Conservation (phyloP, 2,888 invertebrate species). For the Drosophila ochracea region DNA sequence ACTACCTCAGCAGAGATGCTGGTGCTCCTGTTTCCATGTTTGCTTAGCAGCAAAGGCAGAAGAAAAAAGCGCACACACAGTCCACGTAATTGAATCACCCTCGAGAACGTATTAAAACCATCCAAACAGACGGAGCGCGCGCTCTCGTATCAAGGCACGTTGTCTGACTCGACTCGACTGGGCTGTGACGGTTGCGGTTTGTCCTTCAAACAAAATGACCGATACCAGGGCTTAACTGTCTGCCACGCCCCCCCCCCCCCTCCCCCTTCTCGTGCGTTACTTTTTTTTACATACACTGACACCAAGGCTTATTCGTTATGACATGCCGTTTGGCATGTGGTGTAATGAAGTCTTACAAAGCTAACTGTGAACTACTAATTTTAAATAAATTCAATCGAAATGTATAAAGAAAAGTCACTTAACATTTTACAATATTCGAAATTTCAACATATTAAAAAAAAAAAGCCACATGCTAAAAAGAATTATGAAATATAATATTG, state of each 20-base stretch:
- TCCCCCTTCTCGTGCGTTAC: constrained; percentile 1
- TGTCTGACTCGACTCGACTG: constrained; percentile 58
- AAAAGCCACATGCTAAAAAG: neutral
- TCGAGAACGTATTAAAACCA: constrained; percentile 78
- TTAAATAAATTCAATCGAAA: too few species aligned
- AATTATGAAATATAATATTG: neutral
- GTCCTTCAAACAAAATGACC: constrained; percentile 76
- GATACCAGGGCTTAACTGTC: constrained; percentile 61
- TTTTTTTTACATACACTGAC: constrained; percentile 31
- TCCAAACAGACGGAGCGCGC: constrained; percentile 47
- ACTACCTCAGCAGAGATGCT: constrained; percentile 31
- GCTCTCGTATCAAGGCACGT: constrained; percentile 35
- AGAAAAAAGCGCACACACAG: constrained; percentile 53
- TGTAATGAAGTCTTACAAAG: neutral
- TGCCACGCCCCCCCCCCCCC: neutral
- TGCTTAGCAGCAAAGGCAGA: constrained; percentile 40
- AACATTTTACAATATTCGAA: neutral
- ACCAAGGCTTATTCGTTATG: neutral
- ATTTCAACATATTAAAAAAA: neutral
- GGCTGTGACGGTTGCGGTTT: constrained; percentile 63
- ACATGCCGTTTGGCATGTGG: neutral
- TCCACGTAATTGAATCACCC: constrained; percentile 78
- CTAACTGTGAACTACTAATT: neutral
- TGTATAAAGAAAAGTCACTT: too few species aligned
- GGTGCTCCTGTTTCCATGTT: constrained; percentile 41